A percentile compares a stretch with the other conserved stretches of the same genome.
phyloP scores from a whole-genome alignment of 2,797 vertebrate genomes.

The Selene dorsalis region DNA sequence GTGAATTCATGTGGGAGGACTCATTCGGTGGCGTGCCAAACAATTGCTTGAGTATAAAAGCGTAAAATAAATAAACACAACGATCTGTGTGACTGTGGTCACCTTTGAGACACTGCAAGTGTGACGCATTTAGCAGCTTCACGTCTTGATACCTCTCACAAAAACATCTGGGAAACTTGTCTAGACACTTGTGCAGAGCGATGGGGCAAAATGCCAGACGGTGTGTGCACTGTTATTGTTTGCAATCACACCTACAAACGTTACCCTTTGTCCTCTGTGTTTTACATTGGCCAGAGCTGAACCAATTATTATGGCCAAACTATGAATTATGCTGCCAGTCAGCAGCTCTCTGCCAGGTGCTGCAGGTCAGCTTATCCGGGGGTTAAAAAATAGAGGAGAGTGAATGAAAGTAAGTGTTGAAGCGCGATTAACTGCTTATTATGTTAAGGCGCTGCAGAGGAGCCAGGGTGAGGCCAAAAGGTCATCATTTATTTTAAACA shows the following conservation, averaged over 20 bases:
- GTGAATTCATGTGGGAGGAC: slow-evolving; percentile 66
- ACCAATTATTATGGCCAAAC: slow-evolving; percentile 75
- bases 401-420: slow-evolving; percentile 57
- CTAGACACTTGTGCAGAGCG: slow-evolving; percentile 36
- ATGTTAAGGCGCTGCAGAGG: slow-evolving; percentile 65
- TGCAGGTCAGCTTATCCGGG: slow-evolving; percentile 73
- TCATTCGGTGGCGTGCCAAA: slow-evolving; percentile 57
- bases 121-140: slow-evolving; percentile 28
- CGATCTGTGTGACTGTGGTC: slow-evolving; percentile 3
- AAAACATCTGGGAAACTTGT: slow-evolving; percentile 55
- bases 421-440: slow-evolving; percentile 81
- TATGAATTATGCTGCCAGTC: slow-evolving; percentile 82
- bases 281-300: slow-evolving; percentile 41
- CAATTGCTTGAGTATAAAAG: slow-evolving; percentile 38
- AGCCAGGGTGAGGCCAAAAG: slow-evolving; percentile 70
- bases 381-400: slow-evolving; percentile 66
- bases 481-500: slow-evolving; percentile 72
- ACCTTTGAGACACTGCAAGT: slow-evolving; percentile 51
- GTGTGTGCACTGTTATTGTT: slow-evolving; percentile 37
- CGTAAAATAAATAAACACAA: slow-evolving; percentile 36
- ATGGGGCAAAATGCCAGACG: slow-evolving; percentile 26
- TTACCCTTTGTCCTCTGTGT: slow-evolving; percentile 43
- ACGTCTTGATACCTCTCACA: slow-evolving; percentile 22
- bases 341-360: slow-evolving; percentile 71
- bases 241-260: slow-evolving; percentile 57